A percentile compares a stretch with the other conserved stretches of the same genome.
Evolutionary conservation across 2,797 vertebrate species (phyloP).

Genomic region (Valencia hispanica): DNA sequence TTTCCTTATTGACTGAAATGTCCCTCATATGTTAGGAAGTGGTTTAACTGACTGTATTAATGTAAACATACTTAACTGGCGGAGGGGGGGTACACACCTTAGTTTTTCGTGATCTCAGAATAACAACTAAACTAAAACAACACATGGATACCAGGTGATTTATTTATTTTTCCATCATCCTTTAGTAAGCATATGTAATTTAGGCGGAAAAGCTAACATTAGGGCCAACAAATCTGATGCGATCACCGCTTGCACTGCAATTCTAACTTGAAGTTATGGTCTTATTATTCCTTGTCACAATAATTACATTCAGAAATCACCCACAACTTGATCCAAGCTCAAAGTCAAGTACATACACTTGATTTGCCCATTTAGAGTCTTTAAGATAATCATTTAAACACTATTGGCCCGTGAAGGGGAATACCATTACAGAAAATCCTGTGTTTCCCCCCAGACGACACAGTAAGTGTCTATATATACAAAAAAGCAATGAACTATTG

Average conservation of each 20-base stretch:
- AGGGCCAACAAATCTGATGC: background rate
- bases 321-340: conserved; percentile 3
- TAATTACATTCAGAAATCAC: conserved; percentile 10
- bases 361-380: conserved; percentile 9
- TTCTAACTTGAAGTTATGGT: background rate
- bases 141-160: background rate
- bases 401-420: conserved; percentile 26
- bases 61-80: too few species aligned
- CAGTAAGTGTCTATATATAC: conserved; percentile 55
- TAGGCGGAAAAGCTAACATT: background rate
- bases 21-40: too few species aligned
- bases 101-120: background rate
- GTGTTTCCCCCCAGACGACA: conserved; percentile 41
- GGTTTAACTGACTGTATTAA: too few species aligned
- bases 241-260: background rate
- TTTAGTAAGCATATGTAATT: background rate
- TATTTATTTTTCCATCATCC: background rate
- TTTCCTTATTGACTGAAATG: too few species aligned
- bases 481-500: conserved; percentile 46
- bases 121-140: background rate
- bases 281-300: conserved; percentile 1
- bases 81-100: too few species aligned
- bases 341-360: background rate
- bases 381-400: conserved; percentile 11
- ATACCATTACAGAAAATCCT: conserved; percentile 64